Base-by-base conservation (phyloP, 2,797 vertebrate genomes). In the Muscicapa comitata region DNA sequence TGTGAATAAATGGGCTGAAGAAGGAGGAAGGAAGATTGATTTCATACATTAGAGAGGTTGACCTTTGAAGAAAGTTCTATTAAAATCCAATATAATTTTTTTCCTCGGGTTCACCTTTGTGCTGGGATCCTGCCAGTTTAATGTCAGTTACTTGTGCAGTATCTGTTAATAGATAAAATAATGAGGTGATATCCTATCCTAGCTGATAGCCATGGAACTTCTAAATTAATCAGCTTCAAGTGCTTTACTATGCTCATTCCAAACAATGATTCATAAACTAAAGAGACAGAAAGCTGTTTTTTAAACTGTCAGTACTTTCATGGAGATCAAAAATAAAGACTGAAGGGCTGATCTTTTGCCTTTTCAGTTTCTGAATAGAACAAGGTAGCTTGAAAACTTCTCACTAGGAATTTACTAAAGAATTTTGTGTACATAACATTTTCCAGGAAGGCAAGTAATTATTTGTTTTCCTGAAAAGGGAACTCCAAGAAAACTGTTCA, bases 21-120 rank as follows among this genome's bases (percentile, higher is more conserved):
- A 74, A 90, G 75, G 31, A 79, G 54, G 65, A 88, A 82, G 72
- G 63, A 75, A 75, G 90, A 88, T 91, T 84, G 93, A 95, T 95
- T 91, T 94, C 72, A 48, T 91, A 54, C 51, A 58, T 86, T 78
- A 81, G 54, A 75, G 79, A 93, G 50, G 58, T 17, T 92, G 76
- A 83, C 75, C 91, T 96, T 88, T 90, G 76, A 94, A 95, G 79
- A 92, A 89, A 72, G 47, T 93, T 93, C 76, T 94, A 90, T 90
- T 92, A 95, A 96, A 96, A 95, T 92, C 57, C 79, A 66, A 50
- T 93, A 70, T 63, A 77, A 4, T 61, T 96, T 94, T 94, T 88
- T 90, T 84, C 70, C 91, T 90, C 6, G 19, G 86, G 50, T 88
- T 93, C 62, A 83, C 91, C 79, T 96, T 91, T 91, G 45, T 0